Base-by-base conservation (phyloP, 2,113 vertebrate genomes). In the Silurus asotus region DNA sequence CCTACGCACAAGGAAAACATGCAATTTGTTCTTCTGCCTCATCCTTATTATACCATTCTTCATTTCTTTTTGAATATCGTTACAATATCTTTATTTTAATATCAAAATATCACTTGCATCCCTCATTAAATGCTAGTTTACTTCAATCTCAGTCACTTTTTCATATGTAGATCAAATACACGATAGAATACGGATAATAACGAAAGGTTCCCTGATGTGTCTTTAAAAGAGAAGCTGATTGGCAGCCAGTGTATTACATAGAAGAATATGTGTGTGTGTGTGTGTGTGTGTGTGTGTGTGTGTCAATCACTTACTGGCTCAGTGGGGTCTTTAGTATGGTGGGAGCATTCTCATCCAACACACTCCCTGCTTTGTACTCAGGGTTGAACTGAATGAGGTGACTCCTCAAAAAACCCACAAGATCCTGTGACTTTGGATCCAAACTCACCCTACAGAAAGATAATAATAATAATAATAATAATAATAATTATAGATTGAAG, bases 371-470 rank as follows among this genome's bases (percentile, higher is more conserved):
- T 91, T 93, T 95, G 91, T 97, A 99, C 81, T 97, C 96, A 13
- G 96, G 93, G 89, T 96, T 98, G 84, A 99, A 99, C 90, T 99
- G 98, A 84, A 96, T 92, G 72, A 99, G 94, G 82, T 97, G 97
- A 86, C 90, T 95, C 61, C 98, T 95, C 75, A 99, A 94, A 65
- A 96, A 87, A 9, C 96, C 96, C 65, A 97, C 97, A 89, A 96
- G 90, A 53, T 96, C 95, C 90, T 99, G 97, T 14, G 98, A 97
- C 78, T 96, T 97, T 15, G 97, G 96, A 87, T 99, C 97, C 88
- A 99, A 93, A 89, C 97, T 99, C 17, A 99, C 97, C 92, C 98
- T 99, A 93, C 91, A 93, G 89, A 0, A 58, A 51, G 37, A 25
- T 45, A 45, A 48, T 37, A 78, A 20, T 17, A 45, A 6, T 10